Base-by-base conservation (phyloP, 2,797 vertebrate species). In the Acropternis orthonyx region DNA sequence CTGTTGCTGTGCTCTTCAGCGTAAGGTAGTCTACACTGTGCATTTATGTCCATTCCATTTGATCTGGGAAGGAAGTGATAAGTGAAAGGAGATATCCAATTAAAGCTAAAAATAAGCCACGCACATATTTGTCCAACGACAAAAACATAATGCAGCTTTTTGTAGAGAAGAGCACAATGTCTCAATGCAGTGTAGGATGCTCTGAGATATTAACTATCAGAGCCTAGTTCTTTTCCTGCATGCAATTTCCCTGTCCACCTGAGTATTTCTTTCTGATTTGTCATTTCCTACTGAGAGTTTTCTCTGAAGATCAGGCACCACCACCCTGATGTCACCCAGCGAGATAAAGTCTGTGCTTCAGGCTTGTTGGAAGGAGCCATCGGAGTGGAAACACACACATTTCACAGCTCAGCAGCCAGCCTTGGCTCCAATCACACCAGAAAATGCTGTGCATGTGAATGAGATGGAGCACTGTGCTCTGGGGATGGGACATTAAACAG, bases 361-460 rank as follows among this genome's bases (percentile, higher is more conserved):
- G 91, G 67, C 30, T 4, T 0, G 0, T 27, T 0, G 6, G 37
- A 23, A 59, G 68, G 68, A 74, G 63, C 27, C 0, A 2, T 9
- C 0, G 1, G 34, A 5, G n/a, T 34, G 16, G 54, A 56, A 85
- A 69, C 9, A 12, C n/a, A 28, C 51, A 5, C 19, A 6, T 52
- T 54, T 79, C 79, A 23, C 77, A 76, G 89, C 84, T 48, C 89
- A 46, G 87, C 75, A 87, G 75, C 63, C 2, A 3, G 54, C 46
- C 36, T 28, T 59, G 69, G 77, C 80, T 84, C 3, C 0, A 68
- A 3, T 18, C 2, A 1, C 0, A 0, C 18, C 10, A 49, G 58
- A 59, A 84, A 75, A 49, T 3, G 34, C 54, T 9, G 3, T 22
- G 83, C 43, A 15, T 67, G 65, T 14, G 65, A 66, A 77, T 14